phyloP scores from a whole-genome alignment of 2,888 invertebrate genomes.

The Tanytarsus gracilentus region DNA sequence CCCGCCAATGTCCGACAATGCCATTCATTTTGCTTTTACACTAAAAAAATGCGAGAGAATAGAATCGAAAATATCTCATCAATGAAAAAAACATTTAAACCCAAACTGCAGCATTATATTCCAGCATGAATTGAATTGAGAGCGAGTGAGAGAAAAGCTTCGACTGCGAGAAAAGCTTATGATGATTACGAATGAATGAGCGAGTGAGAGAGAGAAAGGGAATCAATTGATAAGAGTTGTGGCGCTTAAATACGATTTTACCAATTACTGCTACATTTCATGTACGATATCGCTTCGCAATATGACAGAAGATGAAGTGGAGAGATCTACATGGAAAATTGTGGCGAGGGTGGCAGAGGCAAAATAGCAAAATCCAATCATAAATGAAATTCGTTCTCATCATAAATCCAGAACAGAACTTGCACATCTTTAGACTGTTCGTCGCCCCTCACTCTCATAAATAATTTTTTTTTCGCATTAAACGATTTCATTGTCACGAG shows the following conservation, averaged over 20 bases:
- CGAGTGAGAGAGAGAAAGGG: background rate
- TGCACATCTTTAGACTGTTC: conserved; percentile 15
- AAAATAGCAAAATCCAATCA: conserved; percentile 11
- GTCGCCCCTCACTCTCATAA: conserved; percentile 4
- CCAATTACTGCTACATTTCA: background rate
- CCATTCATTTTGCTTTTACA: background rate
- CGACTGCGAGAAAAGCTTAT: background rate
- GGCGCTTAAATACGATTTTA: conserved; percentile 3
- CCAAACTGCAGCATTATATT: background rate
- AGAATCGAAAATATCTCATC: conserved; percentile 2
- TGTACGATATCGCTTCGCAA: background rate
- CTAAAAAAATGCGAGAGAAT: background rate
- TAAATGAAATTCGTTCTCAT: conserved; percentile 10
- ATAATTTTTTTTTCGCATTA: no score
- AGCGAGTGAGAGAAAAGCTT: background rate
- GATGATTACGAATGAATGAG: background rate
- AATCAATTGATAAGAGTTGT: background rate
- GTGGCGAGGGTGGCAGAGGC: no score
- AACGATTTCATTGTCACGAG: conserved; percentile 25
- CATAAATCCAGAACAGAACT: background rate
- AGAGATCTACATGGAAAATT: background rate
- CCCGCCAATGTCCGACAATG: conserved; percentile 6
- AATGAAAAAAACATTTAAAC: conserved; percentile 4
- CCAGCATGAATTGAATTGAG: background rate
- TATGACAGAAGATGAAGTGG: background rate